A percentile compares a stretch with the other conserved stretches of the same genome.
Conservation (phyloP, 1,140 invertebrate species). For the Probaryconus sp. region DNA sequence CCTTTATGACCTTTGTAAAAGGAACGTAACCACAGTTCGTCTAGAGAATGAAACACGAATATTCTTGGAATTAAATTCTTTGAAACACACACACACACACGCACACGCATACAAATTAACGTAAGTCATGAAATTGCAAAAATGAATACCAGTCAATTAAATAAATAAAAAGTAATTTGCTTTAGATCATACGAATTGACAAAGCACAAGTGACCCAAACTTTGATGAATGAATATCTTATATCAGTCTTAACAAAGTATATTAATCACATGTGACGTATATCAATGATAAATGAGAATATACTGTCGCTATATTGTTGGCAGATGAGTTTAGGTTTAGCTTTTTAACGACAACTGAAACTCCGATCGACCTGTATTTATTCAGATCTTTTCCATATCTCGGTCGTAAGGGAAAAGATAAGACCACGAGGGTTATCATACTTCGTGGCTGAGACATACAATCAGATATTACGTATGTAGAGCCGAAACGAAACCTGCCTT, state of each 20-base stretch:
- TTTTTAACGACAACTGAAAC: slow-evolving; percentile 33
- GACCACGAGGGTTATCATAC: slow-evolving; percentile 61
- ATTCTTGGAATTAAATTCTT: slow-evolving; percentile 14
- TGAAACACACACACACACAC: too few relatives aligned
- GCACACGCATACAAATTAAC: too few relatives aligned
- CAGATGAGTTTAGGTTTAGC: too few relatives aligned
- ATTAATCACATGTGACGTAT: slow-evolving; percentile 44
- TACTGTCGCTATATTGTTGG: slow-evolving; percentile 32
- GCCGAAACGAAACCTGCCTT: slow-evolving; percentile 44
- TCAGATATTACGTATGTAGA: slow-evolving; percentile 57
- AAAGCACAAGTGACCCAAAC: too few relatives aligned
- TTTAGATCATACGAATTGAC: too few relatives aligned
- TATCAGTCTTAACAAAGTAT: slow-evolving; percentile 19
- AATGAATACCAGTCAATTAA: too few relatives aligned
- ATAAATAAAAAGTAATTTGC: too few relatives aligned
- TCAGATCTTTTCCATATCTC: slow-evolving; percentile 41
- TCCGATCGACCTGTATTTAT: slow-evolving; percentile 38
- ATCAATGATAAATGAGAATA: slow-evolving; percentile 51
- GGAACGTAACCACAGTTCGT: slow-evolving; percentile 14
- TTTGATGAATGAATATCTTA: slow-evolving; percentile 27
- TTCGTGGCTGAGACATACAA: slow-evolving; percentile 55
- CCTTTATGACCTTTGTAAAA: slow-evolving; percentile 14
- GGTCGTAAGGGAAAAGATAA: slow-evolving; percentile 27
- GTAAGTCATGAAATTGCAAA: too few relatives aligned
- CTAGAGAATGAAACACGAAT: slow-evolving; percentile 24